Conservation (phyloP, 2,113 vertebrate species). For the Aix galericulata region DNA sequence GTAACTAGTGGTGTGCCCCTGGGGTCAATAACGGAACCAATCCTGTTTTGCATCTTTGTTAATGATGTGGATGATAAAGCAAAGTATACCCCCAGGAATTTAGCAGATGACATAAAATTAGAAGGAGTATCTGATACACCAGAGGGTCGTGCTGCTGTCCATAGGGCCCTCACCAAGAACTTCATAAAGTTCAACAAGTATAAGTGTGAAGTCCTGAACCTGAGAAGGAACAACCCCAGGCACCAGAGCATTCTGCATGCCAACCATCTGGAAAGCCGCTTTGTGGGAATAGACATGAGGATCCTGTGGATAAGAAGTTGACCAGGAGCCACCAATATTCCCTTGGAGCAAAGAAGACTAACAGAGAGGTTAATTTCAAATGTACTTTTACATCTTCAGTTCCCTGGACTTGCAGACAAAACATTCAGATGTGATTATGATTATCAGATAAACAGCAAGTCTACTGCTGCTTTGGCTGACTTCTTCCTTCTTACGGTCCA, state of each 20-base stretch:
- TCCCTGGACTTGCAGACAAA: neutral
- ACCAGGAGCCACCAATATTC: neutral
- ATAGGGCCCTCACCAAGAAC: neutral
- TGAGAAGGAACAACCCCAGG: neutral
- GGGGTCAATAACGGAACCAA: neutral
- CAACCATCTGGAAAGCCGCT: neutral
- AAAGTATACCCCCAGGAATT: neutral
- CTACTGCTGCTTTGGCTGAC: neutral
- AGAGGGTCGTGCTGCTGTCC: neutral
- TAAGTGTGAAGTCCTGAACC: neutral
- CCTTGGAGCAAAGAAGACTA: neutral
- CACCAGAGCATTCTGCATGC: neutral
- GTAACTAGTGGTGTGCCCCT: neutral
- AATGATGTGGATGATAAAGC: neutral
- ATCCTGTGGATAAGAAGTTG: neutral
- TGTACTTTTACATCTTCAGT: neutral
- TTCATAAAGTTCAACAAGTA: neutral
- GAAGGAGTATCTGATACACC: neutral
- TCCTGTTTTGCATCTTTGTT: neutral
- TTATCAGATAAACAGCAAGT: neutral
- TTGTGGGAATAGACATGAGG: neutral
- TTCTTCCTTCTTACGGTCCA: neutral
- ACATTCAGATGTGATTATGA: neutral
- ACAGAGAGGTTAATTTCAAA: neutral
- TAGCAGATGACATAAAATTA: neutral